Base-by-base conservation (phyloP, 2,113 vertebrate genomes). In the Platysternon megacephalum region DNA sequence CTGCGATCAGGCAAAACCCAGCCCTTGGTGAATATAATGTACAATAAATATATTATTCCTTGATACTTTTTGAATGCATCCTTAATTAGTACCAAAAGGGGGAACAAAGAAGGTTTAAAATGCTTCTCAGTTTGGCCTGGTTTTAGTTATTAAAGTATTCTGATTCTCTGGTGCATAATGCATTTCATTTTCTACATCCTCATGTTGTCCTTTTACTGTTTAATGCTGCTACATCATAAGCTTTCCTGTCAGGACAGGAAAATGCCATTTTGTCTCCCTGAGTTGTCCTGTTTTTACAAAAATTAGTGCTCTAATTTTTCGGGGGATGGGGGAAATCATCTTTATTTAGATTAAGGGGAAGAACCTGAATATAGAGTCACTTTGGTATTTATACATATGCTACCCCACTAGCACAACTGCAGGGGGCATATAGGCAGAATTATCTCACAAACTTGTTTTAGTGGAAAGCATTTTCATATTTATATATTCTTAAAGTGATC, bases 391-490 rank as follows among this genome's bases (percentile, higher is more conserved):
- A 52, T 3, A 58, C 28, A 85, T 84, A 61, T 58, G 53, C 49
- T 88, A 61, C 58, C 32, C 0, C 0, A 42, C 0, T 11, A 79
- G 12, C 26, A 48, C 61, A 82, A 35, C 95, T 91, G 61, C 65
- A 79, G 86, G 89, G 65, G 86, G 28, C 49, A 56, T 44, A 79
- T 6, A 28, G 72, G 11, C 39, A 85, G 49, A 96, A 88, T n/a
- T 55, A 81, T 11, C 46, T n/a, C 46, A 80, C 13, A 52, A 82
- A 85, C 91, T 92, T 90, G 80, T 89, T 88, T 79, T 56, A 2
- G 48, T 86, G 61, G 46, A 9, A 88, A 89, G 56, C 29, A 86
- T 65, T 94, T 93, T 90, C 87, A 94, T 92, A 32, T 32, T n/a
- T 17, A n/a, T 68, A 68, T 9, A 44, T 76, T 76, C 42, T 76